Base-by-base conservation (phyloP, 1,140 invertebrate species). In the Trinorchestia longiramus region DNA sequence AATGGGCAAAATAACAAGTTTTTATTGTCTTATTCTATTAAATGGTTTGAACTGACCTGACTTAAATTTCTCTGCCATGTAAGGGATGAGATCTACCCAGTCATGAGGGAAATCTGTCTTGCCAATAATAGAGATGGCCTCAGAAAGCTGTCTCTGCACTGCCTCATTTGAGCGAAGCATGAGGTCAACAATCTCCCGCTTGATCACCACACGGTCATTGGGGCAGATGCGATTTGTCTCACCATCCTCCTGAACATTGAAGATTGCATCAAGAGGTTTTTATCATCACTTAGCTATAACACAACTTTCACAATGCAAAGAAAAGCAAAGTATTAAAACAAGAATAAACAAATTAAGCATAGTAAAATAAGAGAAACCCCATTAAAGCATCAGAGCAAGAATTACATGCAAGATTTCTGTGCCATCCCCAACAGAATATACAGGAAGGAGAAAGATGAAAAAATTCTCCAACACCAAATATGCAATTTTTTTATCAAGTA, bases 61-160 rank as follows among this genome's bases (percentile, higher is more conserved):
- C 96, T 97, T 96, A 96, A 98, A 98, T 95, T 98, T 97, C 23
- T 96, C 97, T 8, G 98, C 97, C 97, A 98, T 97, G 96, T 97
- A 97, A 23, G 97, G 96, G 42, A 98, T 97, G 19, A 98, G 97
- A 95, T 97, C 97, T 8, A 97, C 97, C 98, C 98, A 98, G 97
- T 98, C 97, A 77, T 97, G 97, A 53, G 98, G 98, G 97, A 98
- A 98, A 96, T 98, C 98, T 96, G 97, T 96, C 77, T 97, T 96
- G 62, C 99, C 99, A 97, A 99, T 99, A 42, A 99, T 99, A 97
- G 99, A 99, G 95, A 99, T 98, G 15, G 99, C 99, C 98, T 99
- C 99, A 97, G 99, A 99, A 23, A 99, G 97, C 97, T 99, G 99
- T 97, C 99, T 98, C 97, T 99, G 99, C 96, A 99, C 98, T 6